A percentile compares a stretch with the other conserved stretches of the same genome.
These are phyloP conservation scores for Temnothorax rugatulus DNA, from an alignment of 2,888 invertebrate species.

Conservation along the genomic window DNA sequence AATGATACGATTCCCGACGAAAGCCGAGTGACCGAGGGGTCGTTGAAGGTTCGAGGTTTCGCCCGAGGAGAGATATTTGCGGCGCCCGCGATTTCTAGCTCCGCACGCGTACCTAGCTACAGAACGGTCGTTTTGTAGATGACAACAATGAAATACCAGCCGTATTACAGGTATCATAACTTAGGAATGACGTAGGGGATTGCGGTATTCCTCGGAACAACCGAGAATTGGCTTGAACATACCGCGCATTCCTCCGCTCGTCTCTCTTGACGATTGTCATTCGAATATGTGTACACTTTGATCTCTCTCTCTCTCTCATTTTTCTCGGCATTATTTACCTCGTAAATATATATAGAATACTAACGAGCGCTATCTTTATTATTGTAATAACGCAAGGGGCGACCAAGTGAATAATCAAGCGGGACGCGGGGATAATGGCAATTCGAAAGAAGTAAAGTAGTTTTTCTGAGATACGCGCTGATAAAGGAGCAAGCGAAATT, in stretches of 20 bases:
- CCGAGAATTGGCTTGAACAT: constrained; percentile 69
- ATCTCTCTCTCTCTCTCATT: too few relatives aligned
- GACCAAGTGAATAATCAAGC: not conserved
- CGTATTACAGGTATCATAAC: constrained; percentile 74
- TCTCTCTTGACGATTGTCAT: constrained; percentile 51
- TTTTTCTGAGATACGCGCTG: constrained; percentile 20
- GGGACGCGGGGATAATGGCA: not conserved
- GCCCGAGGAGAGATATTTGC: constrained; percentile 20
- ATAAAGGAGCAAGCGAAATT: not conserved
- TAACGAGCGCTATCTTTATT: constrained; percentile 33
- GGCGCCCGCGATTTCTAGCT: constrained; percentile 52
- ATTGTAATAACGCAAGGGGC: constrained; percentile 21
- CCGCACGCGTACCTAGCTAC: constrained; percentile 45
- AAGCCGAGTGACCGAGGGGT: constrained; percentile 13
- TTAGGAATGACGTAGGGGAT: constrained; percentile 65
- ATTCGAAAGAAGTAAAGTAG: constrained; percentile 22
- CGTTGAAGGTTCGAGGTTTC: constrained; percentile 4
- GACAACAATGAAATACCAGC: constrained; percentile 73
- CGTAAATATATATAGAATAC: not conserved
- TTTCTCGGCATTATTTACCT: constrained; percentile 12
- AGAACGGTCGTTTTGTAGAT: constrained; percentile 62
- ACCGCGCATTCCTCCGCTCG: constrained; percentile 64
- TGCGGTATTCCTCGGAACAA: constrained; percentile 71
- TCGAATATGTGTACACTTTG: not conserved
- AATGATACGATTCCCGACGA: constrained; percentile 38